Evolutionary conservation across 2,797 vertebrate genomes (phyloP), one percentile per base, ranked within the genome.

Genomic region (Oreortyx pictus): DNA sequence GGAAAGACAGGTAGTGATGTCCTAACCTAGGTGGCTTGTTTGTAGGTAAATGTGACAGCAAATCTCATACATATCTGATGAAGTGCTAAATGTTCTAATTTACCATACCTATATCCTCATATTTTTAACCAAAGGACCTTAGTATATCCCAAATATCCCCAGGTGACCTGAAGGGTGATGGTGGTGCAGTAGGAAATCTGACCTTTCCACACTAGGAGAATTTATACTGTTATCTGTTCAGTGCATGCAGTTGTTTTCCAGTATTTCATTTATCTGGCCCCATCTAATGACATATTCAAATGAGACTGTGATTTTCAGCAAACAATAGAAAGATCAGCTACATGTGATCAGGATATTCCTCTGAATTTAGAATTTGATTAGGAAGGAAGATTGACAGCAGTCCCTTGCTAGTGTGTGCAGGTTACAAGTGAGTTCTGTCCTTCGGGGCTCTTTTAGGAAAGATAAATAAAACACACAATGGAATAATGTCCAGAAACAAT

Each of bases 311-410:
- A 33, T 68, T 88, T 88, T 74, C 46, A 54, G 35, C 24, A n/a
- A 54, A 49, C 12, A 57, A 8, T 37, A 37, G 68, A n/a, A 84
- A 86, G 31, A 76, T 19, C 11, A 80, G 41, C 9, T 79, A 37
- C 17, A 24, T 35, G 5, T 33, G 14, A 46, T 61, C 5, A 29
- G 49, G 6, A 29, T 13, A 31, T 23, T 54, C 66, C 43, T 29
- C 31, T 68, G 57, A 83, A 71, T 92, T 71, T 80, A 39, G 37
- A 80, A 72, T 92, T 78, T 78, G 23, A 41, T 78, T 78, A 86
- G 22, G 33, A 56, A 56, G 33, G 83, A 77, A 80, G 9, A 41
- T 9, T 59, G 76, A 50, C n/a, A 75, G 20, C 10, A 31, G 7
- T 17, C 24, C 5, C 31, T 67, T 22, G 46, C 39, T 41, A 88